Evolutionary conservation across 2,113 vertebrate genomes (phyloP).

Genomic region (Puntigrus tetrazona): DNA sequence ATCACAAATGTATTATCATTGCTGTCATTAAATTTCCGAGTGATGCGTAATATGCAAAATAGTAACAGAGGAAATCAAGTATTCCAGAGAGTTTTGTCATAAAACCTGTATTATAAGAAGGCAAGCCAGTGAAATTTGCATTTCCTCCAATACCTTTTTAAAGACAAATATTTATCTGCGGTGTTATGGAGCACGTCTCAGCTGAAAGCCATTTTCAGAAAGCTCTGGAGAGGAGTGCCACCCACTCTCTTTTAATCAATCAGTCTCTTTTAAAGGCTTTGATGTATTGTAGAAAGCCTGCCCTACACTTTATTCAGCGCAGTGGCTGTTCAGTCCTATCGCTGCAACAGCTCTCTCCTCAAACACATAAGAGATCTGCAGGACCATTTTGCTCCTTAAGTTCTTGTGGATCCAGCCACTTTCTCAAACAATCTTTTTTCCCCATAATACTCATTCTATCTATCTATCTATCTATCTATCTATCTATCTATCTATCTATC

Average conservation of each 20-base stretch:
- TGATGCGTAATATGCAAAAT: background rate
- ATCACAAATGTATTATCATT: too few species aligned
- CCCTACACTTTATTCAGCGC: background rate
- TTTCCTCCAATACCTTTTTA: background rate
- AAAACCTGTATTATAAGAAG: background rate
- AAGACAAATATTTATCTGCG: constrained; percentile 19
- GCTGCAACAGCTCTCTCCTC: background rate
- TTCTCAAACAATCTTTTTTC: background rate
- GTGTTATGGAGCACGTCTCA: constrained; percentile 16
- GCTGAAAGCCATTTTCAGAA: background rate
- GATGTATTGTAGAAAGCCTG: constrained; percentile 36
- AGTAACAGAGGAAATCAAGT: background rate
- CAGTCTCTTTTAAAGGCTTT: constrained; percentile 32
- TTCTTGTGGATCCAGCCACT: background rate
- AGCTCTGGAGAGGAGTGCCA: constrained; percentile 4
- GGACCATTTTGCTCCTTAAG: background rate
- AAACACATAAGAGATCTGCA: constrained; percentile 9
- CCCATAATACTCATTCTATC: background rate
- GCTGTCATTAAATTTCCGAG: background rate
- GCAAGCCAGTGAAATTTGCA: background rate
- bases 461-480: too few species aligned
- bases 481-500: too few species aligned
- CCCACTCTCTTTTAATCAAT: constrained; percentile 43
- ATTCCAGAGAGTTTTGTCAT: background rate
- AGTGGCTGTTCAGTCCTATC: background rate